Percentiles rank a stretch among this genome's conserved stretches.
Conservation (phyloP, 2,113 vertebrate species). For the Malurus alboscapulatus region DNA sequence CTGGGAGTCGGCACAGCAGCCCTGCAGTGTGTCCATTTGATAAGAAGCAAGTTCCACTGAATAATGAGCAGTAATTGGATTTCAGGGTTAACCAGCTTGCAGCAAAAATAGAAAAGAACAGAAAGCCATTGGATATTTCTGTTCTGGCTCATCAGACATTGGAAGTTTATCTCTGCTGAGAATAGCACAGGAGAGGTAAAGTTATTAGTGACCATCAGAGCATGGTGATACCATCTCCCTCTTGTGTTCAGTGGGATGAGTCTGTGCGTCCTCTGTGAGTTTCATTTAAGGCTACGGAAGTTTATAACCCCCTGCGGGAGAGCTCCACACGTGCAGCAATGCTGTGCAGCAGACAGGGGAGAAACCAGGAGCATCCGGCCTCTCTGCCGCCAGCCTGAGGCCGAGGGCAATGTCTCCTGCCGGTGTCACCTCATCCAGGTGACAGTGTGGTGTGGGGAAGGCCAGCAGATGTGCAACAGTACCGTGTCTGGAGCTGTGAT, state of each 20-base stretch:
- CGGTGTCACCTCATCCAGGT: not conserved
- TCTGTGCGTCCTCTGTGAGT: not conserved
- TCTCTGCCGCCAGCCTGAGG: not conserved
- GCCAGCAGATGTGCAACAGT: not conserved
- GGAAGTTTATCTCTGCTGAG: slow-evolving; percentile 67
- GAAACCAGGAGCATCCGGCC: not conserved
- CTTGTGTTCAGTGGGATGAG: slow-evolving; percentile 12
- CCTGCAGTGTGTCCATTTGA: slow-evolving; percentile 32
- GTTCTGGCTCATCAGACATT: slow-evolving; percentile 68
- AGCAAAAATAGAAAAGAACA: slow-evolving; percentile 47
- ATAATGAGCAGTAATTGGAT: slow-evolving; percentile 75
- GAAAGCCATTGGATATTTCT: slow-evolving; percentile 63
- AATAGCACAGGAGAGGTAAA: slow-evolving; percentile 61
- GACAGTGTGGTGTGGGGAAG: not conserved
- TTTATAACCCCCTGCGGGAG: not conserved
- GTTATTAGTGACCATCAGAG: slow-evolving; percentile 65
- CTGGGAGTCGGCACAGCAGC: not conserved
- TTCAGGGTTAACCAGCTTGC: slow-evolving; percentile 70
- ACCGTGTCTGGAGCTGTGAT: accelerated
- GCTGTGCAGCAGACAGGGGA: not conserved
- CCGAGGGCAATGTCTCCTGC: not conserved
- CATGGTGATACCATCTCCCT: slow-evolving; percentile 50
- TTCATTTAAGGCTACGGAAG: not conserved
- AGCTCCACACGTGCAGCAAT: accelerated
- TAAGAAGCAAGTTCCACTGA: slow-evolving; percentile 56